phyloP scores from a whole-genome alignment of 2,888 invertebrate species.

The Alcis repandata region DNA sequence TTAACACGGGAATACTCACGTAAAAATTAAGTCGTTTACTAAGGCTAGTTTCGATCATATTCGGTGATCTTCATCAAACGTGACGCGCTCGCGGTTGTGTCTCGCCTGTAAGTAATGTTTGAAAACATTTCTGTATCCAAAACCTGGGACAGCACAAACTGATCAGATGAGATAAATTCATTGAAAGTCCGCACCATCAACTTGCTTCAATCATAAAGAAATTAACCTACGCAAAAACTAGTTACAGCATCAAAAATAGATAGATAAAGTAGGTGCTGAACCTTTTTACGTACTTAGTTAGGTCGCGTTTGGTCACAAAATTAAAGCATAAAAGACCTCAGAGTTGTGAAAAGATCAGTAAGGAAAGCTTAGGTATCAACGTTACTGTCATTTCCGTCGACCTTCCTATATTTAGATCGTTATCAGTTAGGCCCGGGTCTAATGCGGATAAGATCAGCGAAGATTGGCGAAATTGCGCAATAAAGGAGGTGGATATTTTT shows the following conservation, averaged over 20 bases:
- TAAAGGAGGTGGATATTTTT: neutral
- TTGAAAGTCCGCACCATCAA: no score
- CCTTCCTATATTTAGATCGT: conserved; percentile 24
- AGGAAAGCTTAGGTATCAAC: neutral
- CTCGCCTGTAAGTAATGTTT: no score
- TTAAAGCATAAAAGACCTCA: conserved; percentile 5
- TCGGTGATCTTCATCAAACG: no score
- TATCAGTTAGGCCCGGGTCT: conserved; percentile 24
- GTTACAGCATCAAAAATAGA: neutral
- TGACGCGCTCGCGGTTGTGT: no score
- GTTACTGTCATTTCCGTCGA: conserved; percentile 22
- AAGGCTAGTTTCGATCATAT: no score
- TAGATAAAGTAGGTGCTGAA: neutral
- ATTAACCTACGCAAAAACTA: no score
- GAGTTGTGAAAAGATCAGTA: conserved; percentile 14
- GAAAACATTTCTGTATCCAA: no score
- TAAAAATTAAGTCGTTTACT: no score
- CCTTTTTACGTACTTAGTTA: neutral
- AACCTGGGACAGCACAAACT: no score
- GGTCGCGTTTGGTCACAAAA: conserved; percentile 1
- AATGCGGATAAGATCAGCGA: conserved; percentile 34
- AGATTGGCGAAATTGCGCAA: conserved; percentile 23
- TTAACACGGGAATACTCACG: no score
- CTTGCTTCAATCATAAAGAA: no score
- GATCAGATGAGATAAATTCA: no score